Percentiles rank a stretch among this genome's conserved stretches.
phyloP scores from a whole-genome alignment of 1,140 invertebrate species.

The Trachelipus rathkii region DNA sequence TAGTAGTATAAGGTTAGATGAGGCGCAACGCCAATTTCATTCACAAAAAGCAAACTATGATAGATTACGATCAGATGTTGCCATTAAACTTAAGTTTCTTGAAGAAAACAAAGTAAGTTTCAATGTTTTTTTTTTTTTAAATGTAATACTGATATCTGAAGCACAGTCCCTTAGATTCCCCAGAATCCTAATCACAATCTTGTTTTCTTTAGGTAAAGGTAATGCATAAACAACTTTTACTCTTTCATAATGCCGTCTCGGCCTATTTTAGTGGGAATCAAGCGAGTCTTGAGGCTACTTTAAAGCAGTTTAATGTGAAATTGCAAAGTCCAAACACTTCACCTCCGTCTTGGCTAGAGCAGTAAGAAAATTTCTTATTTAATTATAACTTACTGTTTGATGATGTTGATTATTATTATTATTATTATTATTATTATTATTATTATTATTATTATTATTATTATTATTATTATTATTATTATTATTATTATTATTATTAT shows the following conservation, averaged over 20 bases:
- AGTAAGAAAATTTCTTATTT: constrained; percentile 50
- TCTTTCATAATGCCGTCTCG: constrained; percentile 93
- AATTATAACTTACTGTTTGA: too few species aligned
- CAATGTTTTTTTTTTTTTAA: neutral
- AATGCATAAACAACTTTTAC: constrained; percentile 92
- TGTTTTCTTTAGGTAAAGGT: constrained; percentile 78
- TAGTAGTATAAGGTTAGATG: constrained; percentile 63
- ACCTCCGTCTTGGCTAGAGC: constrained; percentile 71
- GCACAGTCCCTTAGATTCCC: neutral
- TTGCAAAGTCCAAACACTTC: constrained; percentile 68
- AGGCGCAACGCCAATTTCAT: constrained; percentile 75
- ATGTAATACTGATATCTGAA: neutral
- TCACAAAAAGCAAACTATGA: constrained; percentile 85
- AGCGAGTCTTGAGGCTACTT: constrained; percentile 82
- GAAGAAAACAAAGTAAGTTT: constrained; percentile 89
- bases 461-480: too few species aligned
- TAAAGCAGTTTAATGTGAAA: constrained; percentile 94
- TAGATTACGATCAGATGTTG: constrained; percentile 81
- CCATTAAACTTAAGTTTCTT: constrained; percentile 91
- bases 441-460: too few species aligned
- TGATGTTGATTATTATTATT: too few species aligned
- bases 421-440: too few species aligned
- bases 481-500: too few species aligned
- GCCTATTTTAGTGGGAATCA: constrained; percentile 96
- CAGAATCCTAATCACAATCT: neutral